phyloP scores from a whole-genome alignment of 2,888 invertebrate genomes.

The Octonoba sinensis region DNA sequence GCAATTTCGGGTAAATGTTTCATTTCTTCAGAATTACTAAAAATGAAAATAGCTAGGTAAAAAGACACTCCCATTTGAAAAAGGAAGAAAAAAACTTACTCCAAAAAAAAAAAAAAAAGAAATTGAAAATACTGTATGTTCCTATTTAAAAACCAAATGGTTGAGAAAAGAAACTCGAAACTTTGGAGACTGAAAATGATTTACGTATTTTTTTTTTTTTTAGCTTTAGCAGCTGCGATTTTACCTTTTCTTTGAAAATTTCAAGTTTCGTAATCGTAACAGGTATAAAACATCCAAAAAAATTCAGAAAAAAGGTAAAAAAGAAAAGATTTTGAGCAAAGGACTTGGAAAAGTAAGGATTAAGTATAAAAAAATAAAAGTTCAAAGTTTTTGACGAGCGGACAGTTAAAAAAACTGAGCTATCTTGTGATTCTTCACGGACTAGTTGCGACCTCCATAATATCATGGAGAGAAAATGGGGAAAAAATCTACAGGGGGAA shows the following conservation, averaged over 20 bases:
- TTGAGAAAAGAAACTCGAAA: constrained; percentile 17
- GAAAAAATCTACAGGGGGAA: constrained; percentile 10
- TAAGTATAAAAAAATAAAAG: constrained; percentile 31
- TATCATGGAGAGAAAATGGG: neutral
- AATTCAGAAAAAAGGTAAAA: constrained; percentile 1
- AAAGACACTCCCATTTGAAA: neutral
- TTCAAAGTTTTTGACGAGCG: constrained; percentile 52
- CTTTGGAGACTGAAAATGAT: constrained; percentile 49
- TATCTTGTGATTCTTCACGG: constrained; percentile 51
- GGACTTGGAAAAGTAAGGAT: constrained; percentile 2
- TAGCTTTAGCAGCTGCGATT: neutral
- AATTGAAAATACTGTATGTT: constrained; percentile 29
- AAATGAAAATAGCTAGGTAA: too few relatives aligned
- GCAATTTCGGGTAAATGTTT: too few relatives aligned
- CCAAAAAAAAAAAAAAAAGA: constrained; percentile 30
- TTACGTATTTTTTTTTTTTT: constrained; percentile 24
- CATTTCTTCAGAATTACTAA: too few relatives aligned
- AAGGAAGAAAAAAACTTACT: constrained; percentile 26
- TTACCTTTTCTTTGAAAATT: constrained; percentile 40
- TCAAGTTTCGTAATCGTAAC: constrained; percentile 56
- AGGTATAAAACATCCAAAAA: constrained; percentile 58
- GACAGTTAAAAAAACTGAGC: constrained; percentile 50
- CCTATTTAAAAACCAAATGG: neutral
- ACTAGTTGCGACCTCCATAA: constrained; percentile 41
- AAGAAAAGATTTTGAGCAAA: constrained; percentile 19